Base-by-base conservation (phyloP, 2,113 vertebrate species). In the Peromyscus leucopus region DNA sequence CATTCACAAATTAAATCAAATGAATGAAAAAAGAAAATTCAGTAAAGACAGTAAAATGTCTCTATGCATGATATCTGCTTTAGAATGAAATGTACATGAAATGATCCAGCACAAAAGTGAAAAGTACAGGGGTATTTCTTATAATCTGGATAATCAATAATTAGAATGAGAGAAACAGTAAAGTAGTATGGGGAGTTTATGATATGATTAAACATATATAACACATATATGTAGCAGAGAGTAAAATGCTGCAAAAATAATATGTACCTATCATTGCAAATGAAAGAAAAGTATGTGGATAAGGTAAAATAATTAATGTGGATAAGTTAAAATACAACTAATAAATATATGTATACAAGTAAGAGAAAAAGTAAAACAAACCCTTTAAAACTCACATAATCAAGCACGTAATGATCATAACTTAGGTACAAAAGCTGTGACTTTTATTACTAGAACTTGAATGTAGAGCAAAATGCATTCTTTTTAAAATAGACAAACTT, bases 61-160 rank as follows among this genome's bases (percentile, higher is more conserved):
- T 0, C 3, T 76, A 89, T 63, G 65, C 11, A 48, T 85, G 0
- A 69, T 28, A 59, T 9, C 33, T 76, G 12, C 61, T 90, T 93
- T 78, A 87, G 5, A 57, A 55, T 39, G 46, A 90, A 86, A 80
- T 61, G 4, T 51, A 19, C 36, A 42, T 39, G 63, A 91, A 93
- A 67, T 55, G 39, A 89, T 16, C 26, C 26, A 65, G 15, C 51
- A 61, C 89, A 1, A 17, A 89, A 16, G n/a, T 88, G 46, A 79
- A 88, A 95, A 84, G 7, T 59, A 7, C 55, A 89, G 16, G 22
- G 67, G 67, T 76, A 13, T 75, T 24, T 75, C 13, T 89, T n/a
- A 85, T 71, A 92, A 36, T 92, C 46, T 59, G 24, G n/a, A 88
- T n/a, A 91, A 67, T 42, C 84, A 72, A 87, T 46, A 85, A 22